Evolutionary conservation across 2,113 vertebrate genomes (phyloP).

Genomic region (Pipa parva): DNA sequence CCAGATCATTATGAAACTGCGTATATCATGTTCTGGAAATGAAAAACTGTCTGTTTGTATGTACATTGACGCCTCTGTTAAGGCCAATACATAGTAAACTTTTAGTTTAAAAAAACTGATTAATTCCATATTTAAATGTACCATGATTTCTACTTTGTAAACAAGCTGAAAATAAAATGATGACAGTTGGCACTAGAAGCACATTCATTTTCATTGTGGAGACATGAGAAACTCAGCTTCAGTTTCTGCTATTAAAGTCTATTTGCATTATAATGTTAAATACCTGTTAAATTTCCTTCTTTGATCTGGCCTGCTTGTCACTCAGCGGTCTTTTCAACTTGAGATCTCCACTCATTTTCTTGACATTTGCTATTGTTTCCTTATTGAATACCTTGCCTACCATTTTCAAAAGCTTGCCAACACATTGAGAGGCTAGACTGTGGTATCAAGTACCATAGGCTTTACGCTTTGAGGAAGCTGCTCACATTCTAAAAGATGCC

Average conservation of each 20-base stretch:
- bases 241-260: conserved; percentile 60
- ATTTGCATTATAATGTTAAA: conserved; percentile 66
- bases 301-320: conserved; percentile 70
- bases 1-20: neutral
- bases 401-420: conserved; percentile 61
- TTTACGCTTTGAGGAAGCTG: conserved; percentile 62
- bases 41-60: neutral
- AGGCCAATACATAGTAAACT: neutral
- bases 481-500: conserved; percentile 61
- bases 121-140: conserved; percentile 36
- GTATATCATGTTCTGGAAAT: neutral
- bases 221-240: conserved; percentile 41
- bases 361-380: conserved; percentile 69
- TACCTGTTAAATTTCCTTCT: conserved; percentile 63
- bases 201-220: conserved; percentile 17
- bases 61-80: neutral
- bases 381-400: conserved; percentile 61
- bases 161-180: conserved; percentile 28
- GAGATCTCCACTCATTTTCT: conserved; percentile 56
- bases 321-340: conserved; percentile 66
- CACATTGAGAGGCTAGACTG: conserved; percentile 53
- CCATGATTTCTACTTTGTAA: conserved; percentile 26
- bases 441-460: conserved; percentile 70
- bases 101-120: conserved; percentile 39
- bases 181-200: conserved; percentile 42